Percentiles rank a stretch among this genome's conserved stretches.
phyloP scores from a whole-genome alignment of 1,140 invertebrate genomes.

The Pogonomyrmex barbatus region DNA sequence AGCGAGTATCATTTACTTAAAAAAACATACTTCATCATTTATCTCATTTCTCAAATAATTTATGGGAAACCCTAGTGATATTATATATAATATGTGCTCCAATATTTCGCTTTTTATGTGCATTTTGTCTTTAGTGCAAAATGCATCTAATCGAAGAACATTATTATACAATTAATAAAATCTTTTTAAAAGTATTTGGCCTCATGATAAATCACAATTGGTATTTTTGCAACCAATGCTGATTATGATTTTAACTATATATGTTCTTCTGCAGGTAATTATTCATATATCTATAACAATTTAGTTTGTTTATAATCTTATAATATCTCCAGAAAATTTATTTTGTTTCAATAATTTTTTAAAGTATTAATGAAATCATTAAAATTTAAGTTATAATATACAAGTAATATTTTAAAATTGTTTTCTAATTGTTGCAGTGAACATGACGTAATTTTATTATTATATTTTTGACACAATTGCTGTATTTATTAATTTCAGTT shows the following conservation, averaged over 20 bases:
- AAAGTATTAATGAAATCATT: not conserved
- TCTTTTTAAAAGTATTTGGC: slow-evolving; percentile 2
- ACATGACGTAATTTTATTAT: not conserved
- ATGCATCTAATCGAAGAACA: slow-evolving; percentile 27
- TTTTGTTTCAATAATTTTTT: not conserved
- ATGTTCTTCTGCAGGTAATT: slow-evolving; percentile 14
- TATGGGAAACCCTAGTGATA: not conserved
- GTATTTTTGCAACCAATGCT: not conserved
- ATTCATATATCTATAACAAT: not conserved
- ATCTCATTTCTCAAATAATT: not conserved
- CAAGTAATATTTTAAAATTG: not conserved
- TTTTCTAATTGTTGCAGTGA: not conserved
- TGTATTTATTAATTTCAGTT: slow-evolving; percentile 24
- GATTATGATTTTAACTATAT: not conserved
- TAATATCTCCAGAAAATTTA: not conserved
- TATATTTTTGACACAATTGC: not conserved
- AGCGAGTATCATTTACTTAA: not conserved
- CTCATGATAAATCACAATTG: slow-evolving; percentile 32
- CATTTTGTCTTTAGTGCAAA: not conserved
- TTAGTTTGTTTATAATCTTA: not conserved
- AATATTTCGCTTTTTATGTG: not conserved
- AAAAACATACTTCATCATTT: not conserved
- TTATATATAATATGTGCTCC: not conserved
- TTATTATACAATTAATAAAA: slow-evolving; percentile 11
- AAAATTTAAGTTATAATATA: not conserved